A percentile compares a stretch with the other conserved stretches of the same genome.
phyloP scores from a whole-genome alignment of 2,113 vertebrate genomes.

The Myrmophylax atrothorax region DNA sequence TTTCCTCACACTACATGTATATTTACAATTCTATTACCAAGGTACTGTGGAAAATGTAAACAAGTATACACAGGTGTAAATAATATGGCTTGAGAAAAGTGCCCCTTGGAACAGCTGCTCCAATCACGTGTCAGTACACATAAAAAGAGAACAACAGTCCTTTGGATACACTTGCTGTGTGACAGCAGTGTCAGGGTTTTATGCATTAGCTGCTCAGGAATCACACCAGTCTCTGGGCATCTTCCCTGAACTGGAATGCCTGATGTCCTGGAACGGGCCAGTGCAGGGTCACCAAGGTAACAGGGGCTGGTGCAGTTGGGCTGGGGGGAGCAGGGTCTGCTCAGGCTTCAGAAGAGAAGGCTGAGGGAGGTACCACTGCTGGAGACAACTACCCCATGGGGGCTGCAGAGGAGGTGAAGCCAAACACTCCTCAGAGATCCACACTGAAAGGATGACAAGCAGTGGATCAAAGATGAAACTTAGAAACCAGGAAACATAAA shows the following conservation, averaged over 20 bases:
- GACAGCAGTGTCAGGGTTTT: neutral
- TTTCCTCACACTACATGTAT: conserved; percentile 53
- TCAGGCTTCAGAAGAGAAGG: neutral
- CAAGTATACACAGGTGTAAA: conserved; percentile 10
- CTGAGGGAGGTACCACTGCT: neutral
- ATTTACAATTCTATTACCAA: conserved; percentile 51
- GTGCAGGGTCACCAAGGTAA: neutral
- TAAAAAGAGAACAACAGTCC: neutral
- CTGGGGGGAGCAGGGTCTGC: neutral
- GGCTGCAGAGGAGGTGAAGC: neutral
- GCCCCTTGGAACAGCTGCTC: neutral
- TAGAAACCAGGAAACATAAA: neutral
- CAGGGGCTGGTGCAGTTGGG: neutral
- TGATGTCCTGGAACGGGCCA: accelerated
- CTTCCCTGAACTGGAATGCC: neutral
- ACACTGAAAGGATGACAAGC: neutral
- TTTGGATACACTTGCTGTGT: neutral
- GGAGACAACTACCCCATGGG: neutral
- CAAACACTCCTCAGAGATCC: neutral
- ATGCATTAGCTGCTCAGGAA: neutral
- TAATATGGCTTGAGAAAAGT: neutral
- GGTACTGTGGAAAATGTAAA: conserved; percentile 37
- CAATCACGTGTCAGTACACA: neutral
- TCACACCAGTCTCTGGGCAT: neutral
- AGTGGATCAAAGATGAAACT: neutral